Evolutionary conservation across 2,888 invertebrate genomes (phyloP), one percentile per base, ranked within the genome.

Genomic region (Nemotelus nigrinus): DNA sequence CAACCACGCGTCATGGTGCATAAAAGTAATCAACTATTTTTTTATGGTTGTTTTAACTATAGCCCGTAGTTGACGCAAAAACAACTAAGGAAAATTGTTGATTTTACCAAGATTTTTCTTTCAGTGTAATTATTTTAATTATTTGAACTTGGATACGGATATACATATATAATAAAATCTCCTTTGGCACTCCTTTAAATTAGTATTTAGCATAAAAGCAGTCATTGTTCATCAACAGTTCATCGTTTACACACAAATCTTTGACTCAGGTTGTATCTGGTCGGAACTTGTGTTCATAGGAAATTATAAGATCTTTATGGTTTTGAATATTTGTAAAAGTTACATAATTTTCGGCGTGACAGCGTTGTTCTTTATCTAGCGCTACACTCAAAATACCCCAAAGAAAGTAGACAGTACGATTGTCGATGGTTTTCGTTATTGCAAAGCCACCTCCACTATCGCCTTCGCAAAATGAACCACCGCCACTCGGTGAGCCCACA

Each of bases 301-400:
- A 25, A 25, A 25, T 25, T 25, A 25, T 25, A 25, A 25, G 25
- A 0, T 48, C 67, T 4, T 77, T 68, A 67, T 80, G 79, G 65
- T 65, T 79, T 58, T 82, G 81, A 75, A 82, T 77, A 74, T 82
- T 82, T 63, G 80, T 81, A 67, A 79, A 80, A 43, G 68, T 57
- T 3, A 79, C 81, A 39, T 79, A 75, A 57, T 79, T 80, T 2
- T 68, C 3, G n/a, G 3, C 8, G 25, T 77, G 77, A 39, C 68
- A 41, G 25, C 25, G 25, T 0, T 41, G 44, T 1, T 10, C 64
- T 48, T 0, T 43, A 57, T 50, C 72, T 8, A 71, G 76, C 7
- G 81, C 82, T 6, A 78, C 79, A 79, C 84, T 84, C 0, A 84
- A 81, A 3, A 85, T 70, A 0, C 85, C 85, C 78, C 82, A 80